These are phyloP conservation scores for Ranitomeya imitator DNA, from an alignment of 2,113 vertebrate species.

Conservation along the genomic window DNA sequence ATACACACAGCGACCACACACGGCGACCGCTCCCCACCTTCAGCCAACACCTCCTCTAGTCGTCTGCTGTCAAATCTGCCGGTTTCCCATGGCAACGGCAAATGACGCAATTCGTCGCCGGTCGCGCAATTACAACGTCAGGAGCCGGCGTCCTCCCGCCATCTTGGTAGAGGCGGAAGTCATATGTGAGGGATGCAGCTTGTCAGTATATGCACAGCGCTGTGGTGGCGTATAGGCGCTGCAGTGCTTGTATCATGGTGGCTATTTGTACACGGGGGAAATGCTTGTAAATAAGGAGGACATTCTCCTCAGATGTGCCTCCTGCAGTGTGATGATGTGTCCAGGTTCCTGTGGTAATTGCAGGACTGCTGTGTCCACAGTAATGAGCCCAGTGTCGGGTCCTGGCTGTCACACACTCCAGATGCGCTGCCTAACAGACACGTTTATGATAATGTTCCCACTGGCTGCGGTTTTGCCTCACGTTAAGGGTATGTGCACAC, in stretches of 20 bases:
- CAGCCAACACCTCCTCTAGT: background rate
- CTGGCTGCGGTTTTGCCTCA: too few species aligned
- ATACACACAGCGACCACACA: background rate
- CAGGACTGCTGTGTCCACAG: too few species aligned
- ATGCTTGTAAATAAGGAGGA: background rate
- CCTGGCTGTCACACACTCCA: too few species aligned
- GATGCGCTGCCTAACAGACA: too few species aligned
- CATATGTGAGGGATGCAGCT: background rate
- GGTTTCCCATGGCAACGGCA: constrained; percentile 45
- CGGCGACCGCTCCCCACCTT: background rate
- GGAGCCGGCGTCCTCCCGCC: background rate
- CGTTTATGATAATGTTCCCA: too few species aligned
- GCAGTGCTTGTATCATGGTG: too few species aligned
- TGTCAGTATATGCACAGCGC: background rate
- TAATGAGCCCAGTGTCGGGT: too few species aligned
- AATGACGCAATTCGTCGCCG: background rate
- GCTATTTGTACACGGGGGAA: too few species aligned
- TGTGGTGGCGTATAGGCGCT: background rate
- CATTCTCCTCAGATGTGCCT: background rate
- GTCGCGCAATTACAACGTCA: constrained; percentile 15
- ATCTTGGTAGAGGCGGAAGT: constrained; percentile 34
- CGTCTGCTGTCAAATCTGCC: constrained; percentile 52
- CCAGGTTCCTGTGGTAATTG: too few species aligned
- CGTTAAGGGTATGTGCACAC: too few species aligned
- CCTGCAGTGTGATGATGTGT: too few species aligned